Evolutionary conservation across 2,888 invertebrate genomes (phyloP), one percentile per base, ranked within the genome.

Genomic region (Phyllotreta cruciferae): DNA sequence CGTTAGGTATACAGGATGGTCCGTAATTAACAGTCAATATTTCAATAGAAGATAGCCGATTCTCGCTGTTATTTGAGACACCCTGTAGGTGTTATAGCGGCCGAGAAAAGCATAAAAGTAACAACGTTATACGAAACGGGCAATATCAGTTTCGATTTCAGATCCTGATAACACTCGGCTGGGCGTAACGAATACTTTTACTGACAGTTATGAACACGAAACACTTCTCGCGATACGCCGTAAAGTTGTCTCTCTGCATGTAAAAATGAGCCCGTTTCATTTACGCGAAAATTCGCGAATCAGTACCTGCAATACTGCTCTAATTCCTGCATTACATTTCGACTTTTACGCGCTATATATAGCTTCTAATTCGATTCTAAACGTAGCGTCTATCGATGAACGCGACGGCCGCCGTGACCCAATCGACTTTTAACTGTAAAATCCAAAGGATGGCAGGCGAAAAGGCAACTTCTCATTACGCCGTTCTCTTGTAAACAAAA

Each of bases 81-180:
- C 24, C 24, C 24, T 24, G 24, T 24, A 24, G 24, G 24, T 24
- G 24, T 24, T 24, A 24, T 24, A 24, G 24, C 24, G 24, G 24
- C 24, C 47, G 6, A 44, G 14, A 50, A 6, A 50, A 52, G 13
- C 36, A 52, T 52, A 52, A 52, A 52, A 10, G 6, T 11, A 52
- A 11, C 14, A 13, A 52, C 35, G 36, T 2, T 5, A 4, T n/a
- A 11, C 35, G 37, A 10, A 49, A 35, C 35, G 37, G 37, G 37
- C 37, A 37, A 36, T 60, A 60, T 64, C 60, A 56, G 60, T 64
- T 64, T 64, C 64, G 64, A 64, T 64, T 64, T 64, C 56, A 52
- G 45, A 44, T 56, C 34, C 38, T 34, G 60, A 60, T 54, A 24
- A 50, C 52, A 38, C 54, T 50, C 52, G 42, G 49, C 42, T 52